Percentiles rank a stretch among this genome's conserved stretches.
Evolutionary conservation across 1,140 invertebrate species (phyloP).

Genomic region (Tetramorium alpestre): DNA sequence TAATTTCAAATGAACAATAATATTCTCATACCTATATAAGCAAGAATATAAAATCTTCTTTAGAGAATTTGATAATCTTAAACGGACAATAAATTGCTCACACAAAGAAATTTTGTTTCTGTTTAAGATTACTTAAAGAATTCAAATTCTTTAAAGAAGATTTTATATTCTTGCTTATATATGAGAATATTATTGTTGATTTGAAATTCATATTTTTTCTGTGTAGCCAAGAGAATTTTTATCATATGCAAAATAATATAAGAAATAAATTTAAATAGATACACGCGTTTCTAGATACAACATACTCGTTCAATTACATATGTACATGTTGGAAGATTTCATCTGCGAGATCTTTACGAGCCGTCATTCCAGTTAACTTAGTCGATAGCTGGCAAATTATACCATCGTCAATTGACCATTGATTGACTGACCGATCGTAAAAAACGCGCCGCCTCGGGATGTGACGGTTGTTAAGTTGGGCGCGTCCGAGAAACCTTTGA

Average conservation of each 20-base stretch:
- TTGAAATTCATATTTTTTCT: too few species aligned
- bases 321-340: background rate
- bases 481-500: conserved; percentile 28
- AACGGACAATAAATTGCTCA: too few species aligned
- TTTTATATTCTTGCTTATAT: too few species aligned
- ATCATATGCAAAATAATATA: background rate
- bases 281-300: background rate
- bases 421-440: conserved; percentile 41
- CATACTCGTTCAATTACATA: background rate
- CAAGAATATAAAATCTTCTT: too few species aligned
- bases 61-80: too few species aligned
- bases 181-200: too few species aligned
- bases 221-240: too few species aligned
- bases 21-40: too few species aligned
- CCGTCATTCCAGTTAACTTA: background rate
- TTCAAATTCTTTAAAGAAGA: too few species aligned
- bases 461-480: background rate
- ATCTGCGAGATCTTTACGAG: background rate
- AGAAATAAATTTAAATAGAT: background rate
- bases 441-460: conserved; percentile 13
- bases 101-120: too few species aligned
- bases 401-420: conserved; percentile 36
- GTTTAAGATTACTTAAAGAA: too few species aligned
- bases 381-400: conserved; percentile 57
- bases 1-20: too few species aligned